Evolutionary conservation across 2,797 vertebrate genomes (phyloP).

Genomic region (Halcyon chelicuti): DNA sequence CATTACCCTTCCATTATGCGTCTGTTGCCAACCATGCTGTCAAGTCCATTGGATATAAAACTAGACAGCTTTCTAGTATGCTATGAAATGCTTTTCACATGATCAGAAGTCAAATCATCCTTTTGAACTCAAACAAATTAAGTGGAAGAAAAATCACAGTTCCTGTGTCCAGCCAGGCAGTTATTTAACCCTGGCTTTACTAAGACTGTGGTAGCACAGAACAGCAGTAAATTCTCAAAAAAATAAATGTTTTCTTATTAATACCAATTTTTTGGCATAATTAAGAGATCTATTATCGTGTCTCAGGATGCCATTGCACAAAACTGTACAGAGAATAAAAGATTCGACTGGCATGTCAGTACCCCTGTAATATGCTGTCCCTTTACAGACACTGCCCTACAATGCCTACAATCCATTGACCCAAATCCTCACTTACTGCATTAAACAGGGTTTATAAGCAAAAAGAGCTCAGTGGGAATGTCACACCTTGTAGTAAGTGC

Average conservation of each 20-base stretch:
- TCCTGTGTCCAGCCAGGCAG: not conserved
- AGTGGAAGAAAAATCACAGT: not conserved
- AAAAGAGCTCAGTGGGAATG: not conserved
- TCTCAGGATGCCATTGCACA: not conserved
- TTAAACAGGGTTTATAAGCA: constrained; percentile 2
- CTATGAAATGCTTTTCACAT: constrained; percentile 31
- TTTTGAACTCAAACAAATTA: constrained; percentile 44
- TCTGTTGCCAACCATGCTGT: constrained; percentile 22
- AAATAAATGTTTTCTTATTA: not conserved
- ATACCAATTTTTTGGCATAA: not conserved
- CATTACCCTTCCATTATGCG: not conserved
- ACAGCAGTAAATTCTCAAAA: not conserved
- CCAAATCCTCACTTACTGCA: constrained; percentile 28
- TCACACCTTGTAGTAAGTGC: not conserved
- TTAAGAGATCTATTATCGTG: not conserved
- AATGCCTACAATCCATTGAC: not conserved
- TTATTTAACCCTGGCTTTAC: not conserved
- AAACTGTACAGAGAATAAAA: not conserved
- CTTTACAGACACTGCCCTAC: not conserved
- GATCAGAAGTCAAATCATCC: constrained; percentile 41
- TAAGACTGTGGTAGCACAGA: not conserved
- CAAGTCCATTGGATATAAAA: not conserved
- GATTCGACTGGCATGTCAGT: not conserved
- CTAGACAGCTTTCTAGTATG: constrained; percentile 16
- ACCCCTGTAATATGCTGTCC: not conserved